Percentiles rank a stretch among this genome's conserved stretches.
Evolutionary conservation across 2,888 invertebrate species (phyloP).

Genomic region (Scaeva pyrastri): DNA sequence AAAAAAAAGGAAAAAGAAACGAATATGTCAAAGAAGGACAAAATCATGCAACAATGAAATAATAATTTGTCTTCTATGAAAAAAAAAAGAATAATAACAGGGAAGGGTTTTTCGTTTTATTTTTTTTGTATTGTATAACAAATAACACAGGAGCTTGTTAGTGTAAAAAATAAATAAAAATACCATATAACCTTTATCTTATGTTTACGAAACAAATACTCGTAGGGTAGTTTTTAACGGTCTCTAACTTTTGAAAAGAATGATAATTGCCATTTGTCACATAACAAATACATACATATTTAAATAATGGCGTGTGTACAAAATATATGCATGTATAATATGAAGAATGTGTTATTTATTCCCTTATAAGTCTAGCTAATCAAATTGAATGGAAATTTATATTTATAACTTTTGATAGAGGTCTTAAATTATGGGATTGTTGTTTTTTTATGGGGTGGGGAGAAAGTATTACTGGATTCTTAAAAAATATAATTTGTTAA

Average conservation of each 20-base stretch:
- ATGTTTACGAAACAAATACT: background rate
- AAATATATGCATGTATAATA: too few relatives aligned
- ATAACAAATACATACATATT: background rate
- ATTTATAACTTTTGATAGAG: too few relatives aligned
- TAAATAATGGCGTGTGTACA: too few relatives aligned
- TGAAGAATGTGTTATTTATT: too few relatives aligned
- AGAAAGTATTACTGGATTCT: too few relatives aligned
- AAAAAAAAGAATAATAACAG: background rate
- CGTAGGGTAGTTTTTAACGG: background rate
- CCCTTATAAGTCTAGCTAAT: too few relatives aligned
- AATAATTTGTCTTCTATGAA: constrained; percentile 3
- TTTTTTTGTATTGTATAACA: constrained; percentile 13
- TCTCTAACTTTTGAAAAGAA: background rate
- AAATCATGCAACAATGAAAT: constrained; percentile 42
- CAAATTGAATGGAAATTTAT: too few relatives aligned
- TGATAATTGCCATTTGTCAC: background rate
- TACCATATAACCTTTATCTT: background rate
- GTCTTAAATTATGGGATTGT: too few relatives aligned
- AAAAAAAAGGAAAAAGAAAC: background rate
- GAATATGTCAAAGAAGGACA: constrained; percentile 17
- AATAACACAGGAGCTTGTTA: background rate
- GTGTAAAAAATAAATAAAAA: background rate
- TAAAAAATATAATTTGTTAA: too few relatives aligned
- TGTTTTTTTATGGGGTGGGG: too few relatives aligned
- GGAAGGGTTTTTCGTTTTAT: background rate